Percentiles rank a stretch among this genome's conserved stretches.
These are phyloP conservation scores for Emydocephalus ijimae DNA, from an alignment of 2,113 vertebrate species.

Conservation along the genomic window DNA sequence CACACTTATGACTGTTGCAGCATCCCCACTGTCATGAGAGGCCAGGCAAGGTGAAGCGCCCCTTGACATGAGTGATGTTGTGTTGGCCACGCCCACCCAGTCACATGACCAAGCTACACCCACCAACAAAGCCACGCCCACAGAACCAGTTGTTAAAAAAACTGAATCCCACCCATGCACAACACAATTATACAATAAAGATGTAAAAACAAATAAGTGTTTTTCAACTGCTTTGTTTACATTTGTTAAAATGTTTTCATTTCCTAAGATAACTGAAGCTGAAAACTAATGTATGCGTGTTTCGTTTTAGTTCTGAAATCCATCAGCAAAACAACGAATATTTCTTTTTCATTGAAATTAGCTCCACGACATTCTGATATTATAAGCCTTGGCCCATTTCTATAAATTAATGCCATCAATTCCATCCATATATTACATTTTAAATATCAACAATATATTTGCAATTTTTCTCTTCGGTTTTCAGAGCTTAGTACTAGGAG, in stretches of 20 bases:
- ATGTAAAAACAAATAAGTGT: neutral
- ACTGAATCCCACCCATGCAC: neutral
- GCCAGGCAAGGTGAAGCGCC: no score
- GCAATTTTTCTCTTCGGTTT: neutral
- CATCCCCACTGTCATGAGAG: no score
- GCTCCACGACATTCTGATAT: neutral
- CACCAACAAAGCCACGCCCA: no score
- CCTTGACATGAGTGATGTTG: no score
- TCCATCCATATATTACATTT: neutral
- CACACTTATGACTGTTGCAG: no score
- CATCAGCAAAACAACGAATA: neutral
- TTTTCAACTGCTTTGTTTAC: neutral
- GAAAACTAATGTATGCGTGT: neutral
- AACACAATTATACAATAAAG: neutral
- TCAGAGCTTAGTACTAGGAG: neutral
- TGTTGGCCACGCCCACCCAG: no score
- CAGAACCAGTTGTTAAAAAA: no score
- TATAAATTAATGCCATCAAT: neutral
- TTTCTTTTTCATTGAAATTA: neutral
- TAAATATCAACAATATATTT: neutral
- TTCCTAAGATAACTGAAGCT: neutral
- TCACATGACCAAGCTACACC: no score
- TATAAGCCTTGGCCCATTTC: neutral
- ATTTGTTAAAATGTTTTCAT: neutral
- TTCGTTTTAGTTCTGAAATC: neutral